These are phyloP conservation scores for Eretmocerus hayati DNA, from an alignment of 2,888 invertebrate genomes.

Conservation along the genomic window DNA sequence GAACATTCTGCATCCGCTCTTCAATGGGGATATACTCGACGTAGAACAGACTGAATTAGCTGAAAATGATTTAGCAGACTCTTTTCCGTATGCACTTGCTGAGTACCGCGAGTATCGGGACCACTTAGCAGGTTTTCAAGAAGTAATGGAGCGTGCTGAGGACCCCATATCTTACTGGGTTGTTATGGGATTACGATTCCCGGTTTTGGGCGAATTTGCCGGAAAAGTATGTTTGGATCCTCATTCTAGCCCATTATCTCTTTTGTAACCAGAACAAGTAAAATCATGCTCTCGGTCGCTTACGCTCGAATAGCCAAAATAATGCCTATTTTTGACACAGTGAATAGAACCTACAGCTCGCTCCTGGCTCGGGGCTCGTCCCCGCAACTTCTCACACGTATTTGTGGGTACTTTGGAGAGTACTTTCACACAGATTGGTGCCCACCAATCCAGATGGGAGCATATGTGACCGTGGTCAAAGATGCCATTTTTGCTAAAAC, in stretches of 20 bases:
- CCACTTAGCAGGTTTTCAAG: neutral
- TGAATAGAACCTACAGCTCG: too few relatives aligned
- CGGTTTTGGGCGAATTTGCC: neutral
- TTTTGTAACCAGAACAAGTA: too few relatives aligned
- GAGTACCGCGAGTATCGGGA: neutral
- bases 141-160: neutral
- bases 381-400: too few relatives aligned
- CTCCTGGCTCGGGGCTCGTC: too few relatives aligned
- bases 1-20: slow-evolving; percentile 5
- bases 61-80: neutral
- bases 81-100: neutral
- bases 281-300: neutral
- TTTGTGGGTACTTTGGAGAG: too few relatives aligned
- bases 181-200: neutral
- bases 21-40: neutral
- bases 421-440: too few relatives aligned
- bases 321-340: too few relatives aligned
- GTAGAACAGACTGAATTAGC: neutral
- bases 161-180: neutral
- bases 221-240: too few relatives aligned
- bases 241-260: too few relatives aligned
- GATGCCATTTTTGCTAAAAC: too few relatives aligned
- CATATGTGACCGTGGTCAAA: too few relatives aligned
- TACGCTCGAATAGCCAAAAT: neutral
- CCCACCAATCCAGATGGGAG: too few relatives aligned